These are phyloP conservation scores for Drosophila oshimai DNA, from an alignment of 1,140 invertebrate species.

Conservation along the genomic window DNA sequence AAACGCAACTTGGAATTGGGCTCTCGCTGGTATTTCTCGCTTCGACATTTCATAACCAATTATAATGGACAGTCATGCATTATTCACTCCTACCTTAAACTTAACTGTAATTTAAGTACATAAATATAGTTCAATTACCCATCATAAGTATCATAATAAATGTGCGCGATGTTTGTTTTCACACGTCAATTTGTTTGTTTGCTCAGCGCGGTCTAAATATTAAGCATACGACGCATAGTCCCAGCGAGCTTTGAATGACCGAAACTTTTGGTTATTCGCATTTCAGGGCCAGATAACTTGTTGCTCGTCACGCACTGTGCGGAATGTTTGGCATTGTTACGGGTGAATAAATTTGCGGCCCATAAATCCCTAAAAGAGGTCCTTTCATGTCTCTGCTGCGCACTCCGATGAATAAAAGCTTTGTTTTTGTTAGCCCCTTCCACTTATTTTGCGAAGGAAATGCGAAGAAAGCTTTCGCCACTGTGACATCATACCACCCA, in stretches of 20 bases:
- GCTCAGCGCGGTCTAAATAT: slow-evolving; percentile 4
- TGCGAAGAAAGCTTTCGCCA: slow-evolving; percentile 5
- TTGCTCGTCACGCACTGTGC: slow-evolving; percentile 34
- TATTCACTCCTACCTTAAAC: slow-evolving; percentile 34
- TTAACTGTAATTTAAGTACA: slow-evolving; percentile 28
- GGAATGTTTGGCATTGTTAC: neutral
- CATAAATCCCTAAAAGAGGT: slow-evolving; percentile 7
- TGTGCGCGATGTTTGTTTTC: slow-evolving; percentile 26
- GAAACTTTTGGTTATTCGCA: neutral
- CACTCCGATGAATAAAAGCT: slow-evolving; percentile 7
- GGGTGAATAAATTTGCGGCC: neutral
- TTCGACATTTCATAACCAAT: slow-evolving; percentile 38
- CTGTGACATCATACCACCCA: slow-evolving; percentile 68
- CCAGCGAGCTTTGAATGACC: neutral
- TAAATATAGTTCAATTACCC: slow-evolving; percentile 36
- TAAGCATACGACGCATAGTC: slow-evolving; percentile 28
- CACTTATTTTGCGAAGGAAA: neutral
- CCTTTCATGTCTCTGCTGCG: neutral
- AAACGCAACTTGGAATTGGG: slow-evolving; percentile 24
- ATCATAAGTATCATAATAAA: slow-evolving; percentile 38
- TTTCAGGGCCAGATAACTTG: slow-evolving; percentile 45
- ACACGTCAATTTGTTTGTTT: slow-evolving; percentile 21
- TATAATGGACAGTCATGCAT: slow-evolving; percentile 18
- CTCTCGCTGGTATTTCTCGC: slow-evolving; percentile 28
- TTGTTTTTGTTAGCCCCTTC: neutral